These are phyloP conservation scores for Argyresthia goedartella DNA, from an alignment of 2,888 invertebrate species.

Conservation along the genomic window DNA sequence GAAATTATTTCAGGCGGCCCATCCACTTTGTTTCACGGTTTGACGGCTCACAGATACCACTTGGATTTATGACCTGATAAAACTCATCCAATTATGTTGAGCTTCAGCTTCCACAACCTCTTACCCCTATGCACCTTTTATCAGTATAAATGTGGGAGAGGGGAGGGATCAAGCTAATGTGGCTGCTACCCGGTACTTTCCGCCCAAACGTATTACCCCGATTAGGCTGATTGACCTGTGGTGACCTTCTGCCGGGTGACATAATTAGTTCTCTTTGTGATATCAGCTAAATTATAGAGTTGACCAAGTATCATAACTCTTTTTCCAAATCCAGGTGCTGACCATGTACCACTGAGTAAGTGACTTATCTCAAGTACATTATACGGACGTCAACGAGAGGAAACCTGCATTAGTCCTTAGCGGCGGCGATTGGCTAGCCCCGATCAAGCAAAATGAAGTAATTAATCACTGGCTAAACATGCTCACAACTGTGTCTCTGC, in stretches of 20 bases:
- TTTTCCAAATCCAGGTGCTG: too few relatives aligned
- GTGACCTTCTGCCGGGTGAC: slow-evolving; percentile 48
- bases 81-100: slow-evolving; percentile 32
- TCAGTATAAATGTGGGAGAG: slow-evolving; percentile 14
- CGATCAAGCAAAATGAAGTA: too few relatives aligned
- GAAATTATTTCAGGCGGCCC: background rate
- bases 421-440: too few relatives aligned
- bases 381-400: too few relatives aligned
- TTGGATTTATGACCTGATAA: slow-evolving; percentile 64
- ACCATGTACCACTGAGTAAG: too few relatives aligned
- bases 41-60: slow-evolving; percentile 53
- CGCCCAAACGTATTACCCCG: slow-evolving; percentile 59
- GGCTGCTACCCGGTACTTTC: slow-evolving; percentile 47
- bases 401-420: too few relatives aligned
- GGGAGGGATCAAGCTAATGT: slow-evolving; percentile 28
- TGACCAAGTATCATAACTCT: too few relatives aligned
- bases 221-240: slow-evolving; percentile 57
- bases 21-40: slow-evolving; percentile 23
- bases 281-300: too few relatives aligned
- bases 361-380: too few relatives aligned
- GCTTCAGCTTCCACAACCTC: background rate
- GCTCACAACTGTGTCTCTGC: too few relatives aligned
- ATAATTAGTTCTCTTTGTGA: slow-evolving; percentile 34
- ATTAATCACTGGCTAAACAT: too few relatives aligned
- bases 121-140: slow-evolving; percentile 5